These are phyloP conservation scores for Sphenodon punctatus DNA, from an alignment of 2,797 vertebrate genomes.

Conservation along the genomic window DNA sequence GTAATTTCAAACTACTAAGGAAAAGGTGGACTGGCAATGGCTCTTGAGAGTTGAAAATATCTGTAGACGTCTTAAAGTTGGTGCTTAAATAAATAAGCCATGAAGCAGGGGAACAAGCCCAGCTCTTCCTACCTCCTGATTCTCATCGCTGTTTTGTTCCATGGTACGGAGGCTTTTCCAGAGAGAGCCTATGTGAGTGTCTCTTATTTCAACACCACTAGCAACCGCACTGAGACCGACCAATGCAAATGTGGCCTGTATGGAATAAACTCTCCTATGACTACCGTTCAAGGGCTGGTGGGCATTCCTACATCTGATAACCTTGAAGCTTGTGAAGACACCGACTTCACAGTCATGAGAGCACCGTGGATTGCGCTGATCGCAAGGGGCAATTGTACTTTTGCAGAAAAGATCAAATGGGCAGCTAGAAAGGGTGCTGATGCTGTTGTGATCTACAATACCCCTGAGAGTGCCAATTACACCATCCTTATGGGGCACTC, in stretches of 20 bases:
- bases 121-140: constrained; percentile 15
- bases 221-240: constrained; percentile 55
- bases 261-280: constrained; percentile 77
- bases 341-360: constrained; percentile 59
- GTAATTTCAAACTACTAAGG: constrained; percentile 67
- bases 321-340: constrained; percentile 78
- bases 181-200: constrained; percentile 76
- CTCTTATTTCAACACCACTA: constrained; percentile 65
- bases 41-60: constrained; percentile 6
- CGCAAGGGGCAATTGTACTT: constrained; percentile 88
- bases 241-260: constrained; percentile 83
- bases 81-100: constrained; percentile 48
- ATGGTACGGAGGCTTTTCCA: constrained; percentile 9
- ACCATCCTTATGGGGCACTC: constrained; percentile 77
- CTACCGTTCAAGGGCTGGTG: constrained; percentile 70
- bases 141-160: constrained; percentile 22
- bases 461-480: constrained; percentile 68
- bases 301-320: constrained; percentile 74
- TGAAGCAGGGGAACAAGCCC: constrained; percentile 38
- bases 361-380: constrained; percentile 87
- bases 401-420: constrained; percentile 83
- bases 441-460: constrained; percentile 88
- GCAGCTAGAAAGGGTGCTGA: constrained; percentile 77
- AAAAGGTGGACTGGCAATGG: not conserved
- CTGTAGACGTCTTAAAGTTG: not conserved